Evolutionary conservation across 2,888 invertebrate species (phyloP).

Genomic region (Melinaea marsaeus): DNA sequence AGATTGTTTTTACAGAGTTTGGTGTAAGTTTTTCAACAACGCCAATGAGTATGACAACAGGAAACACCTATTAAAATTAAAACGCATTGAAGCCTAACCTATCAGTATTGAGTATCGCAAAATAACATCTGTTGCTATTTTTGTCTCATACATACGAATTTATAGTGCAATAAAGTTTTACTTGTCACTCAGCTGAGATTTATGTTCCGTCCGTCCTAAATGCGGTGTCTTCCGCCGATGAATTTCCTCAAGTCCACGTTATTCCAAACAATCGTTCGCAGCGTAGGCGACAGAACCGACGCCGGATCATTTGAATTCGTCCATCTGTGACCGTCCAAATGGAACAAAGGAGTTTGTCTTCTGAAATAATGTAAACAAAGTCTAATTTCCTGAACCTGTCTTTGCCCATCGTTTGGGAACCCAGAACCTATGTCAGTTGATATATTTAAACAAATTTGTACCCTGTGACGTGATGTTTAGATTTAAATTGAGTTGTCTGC

Average conservation of each 20-base stretch:
- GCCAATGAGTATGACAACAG: too few relatives aligned
- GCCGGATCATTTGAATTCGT: conserved; percentile 55
- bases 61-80: conserved; percentile 36
- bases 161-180: conserved; percentile 73
- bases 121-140: conserved; percentile 60
- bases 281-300: conserved; percentile 60
- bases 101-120: conserved; percentile 58
- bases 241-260: conserved; percentile 73
- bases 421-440: conserved; percentile 5
- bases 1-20: too few relatives aligned
- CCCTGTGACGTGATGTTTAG: conserved; percentile 33
- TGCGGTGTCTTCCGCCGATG: conserved; percentile 74
- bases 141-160: conserved; percentile 68
- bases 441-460: conserved; percentile 25
- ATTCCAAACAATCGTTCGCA: conserved; percentile 53
- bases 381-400: conserved; percentile 68
- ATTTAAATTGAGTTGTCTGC: conserved; percentile 34
- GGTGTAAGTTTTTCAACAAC: neutral
- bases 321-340: conserved; percentile 58
- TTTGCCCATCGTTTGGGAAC: conserved; percentile 12
- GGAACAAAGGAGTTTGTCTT: conserved; percentile 70
- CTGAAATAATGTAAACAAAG: conserved; percentile 68
- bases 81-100: conserved; percentile 64
- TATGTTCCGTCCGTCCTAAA: conserved; percentile 68
- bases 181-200: conserved; percentile 74